These are phyloP conservation scores for Lathronympha strigana DNA, from an alignment of 2,888 invertebrate genomes.

Conservation along the genomic window DNA sequence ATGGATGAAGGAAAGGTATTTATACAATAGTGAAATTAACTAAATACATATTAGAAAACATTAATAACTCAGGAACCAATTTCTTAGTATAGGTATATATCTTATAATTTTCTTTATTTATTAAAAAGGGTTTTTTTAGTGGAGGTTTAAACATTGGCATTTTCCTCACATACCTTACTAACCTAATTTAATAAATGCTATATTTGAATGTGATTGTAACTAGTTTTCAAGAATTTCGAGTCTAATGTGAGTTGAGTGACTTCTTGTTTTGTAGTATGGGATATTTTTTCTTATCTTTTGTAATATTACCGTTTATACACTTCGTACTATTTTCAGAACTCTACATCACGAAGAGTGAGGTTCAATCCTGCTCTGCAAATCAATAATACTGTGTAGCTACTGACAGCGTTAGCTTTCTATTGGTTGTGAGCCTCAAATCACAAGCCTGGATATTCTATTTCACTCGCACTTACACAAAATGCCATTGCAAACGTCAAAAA, in stretches of 20 bases:
- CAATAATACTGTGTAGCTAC: conserved; percentile 35
- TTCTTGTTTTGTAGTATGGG: conserved; percentile 14
- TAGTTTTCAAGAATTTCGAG: background rate
- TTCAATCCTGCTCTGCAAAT: conserved; percentile 44
- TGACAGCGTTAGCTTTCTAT: conserved; percentile 9
- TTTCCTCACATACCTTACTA: too few species aligned
- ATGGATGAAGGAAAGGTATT: too few species aligned
- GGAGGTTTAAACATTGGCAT: too few species aligned
- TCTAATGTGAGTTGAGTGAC: background rate
- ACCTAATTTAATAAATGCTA: too few species aligned
- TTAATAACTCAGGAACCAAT: too few species aligned
- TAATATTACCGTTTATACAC: conserved; percentile 8
- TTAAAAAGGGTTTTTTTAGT: too few species aligned
- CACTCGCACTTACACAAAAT: conserved; percentile 33
- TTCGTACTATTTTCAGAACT: conserved; percentile 2
- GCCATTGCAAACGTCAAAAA: conserved; percentile 31
- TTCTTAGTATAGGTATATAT: too few species aligned
- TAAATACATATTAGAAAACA: too few species aligned
- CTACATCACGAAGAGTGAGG: background rate
- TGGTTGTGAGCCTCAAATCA: background rate
- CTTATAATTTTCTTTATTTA: too few species aligned
- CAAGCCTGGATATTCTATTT: conserved; percentile 18
- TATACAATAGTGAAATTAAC: too few species aligned
- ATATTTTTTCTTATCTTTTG: conserved; percentile 23
- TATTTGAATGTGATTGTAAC: too few species aligned